phyloP scores from a whole-genome alignment of 2,113 vertebrate species.

The Pandion haliaetus region DNA sequence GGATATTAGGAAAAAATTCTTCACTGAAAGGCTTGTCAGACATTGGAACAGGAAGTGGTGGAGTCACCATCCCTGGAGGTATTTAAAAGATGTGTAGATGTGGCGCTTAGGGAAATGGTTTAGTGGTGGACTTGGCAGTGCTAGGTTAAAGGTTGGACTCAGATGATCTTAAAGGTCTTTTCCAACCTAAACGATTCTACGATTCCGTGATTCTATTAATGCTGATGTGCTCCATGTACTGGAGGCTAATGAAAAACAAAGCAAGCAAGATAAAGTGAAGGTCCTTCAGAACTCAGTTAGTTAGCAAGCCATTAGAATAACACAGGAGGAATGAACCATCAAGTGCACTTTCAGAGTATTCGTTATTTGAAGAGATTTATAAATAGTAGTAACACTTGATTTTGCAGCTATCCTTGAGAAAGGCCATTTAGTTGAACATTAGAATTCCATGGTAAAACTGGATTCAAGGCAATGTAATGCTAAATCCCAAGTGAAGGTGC shows the following conservation, averaged over 20 bases:
- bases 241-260: neutral
- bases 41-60: no score
- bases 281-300: neutral
- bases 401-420: neutral
- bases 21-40: no score
- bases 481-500: neutral
- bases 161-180: no score
- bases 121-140: no score
- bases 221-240: neutral
- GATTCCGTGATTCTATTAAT: neutral
- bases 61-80: no score
- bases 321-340: neutral
- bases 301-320: neutral
- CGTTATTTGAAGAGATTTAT: neutral
- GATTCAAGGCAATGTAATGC: neutral
- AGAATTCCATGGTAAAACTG: neutral
- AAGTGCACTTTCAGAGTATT: neutral
- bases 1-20: no score
- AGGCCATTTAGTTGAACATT: neutral
- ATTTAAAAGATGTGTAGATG: no score
- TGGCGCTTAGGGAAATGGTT: no score
- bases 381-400: neutral
- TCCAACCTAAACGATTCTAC: neutral
- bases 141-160: no score
- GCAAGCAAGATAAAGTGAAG: neutral